These are phyloP conservation scores for Manis pentadactyla DNA, from an alignment of 2,797 vertebrate species.

Conservation along the genomic window DNA sequence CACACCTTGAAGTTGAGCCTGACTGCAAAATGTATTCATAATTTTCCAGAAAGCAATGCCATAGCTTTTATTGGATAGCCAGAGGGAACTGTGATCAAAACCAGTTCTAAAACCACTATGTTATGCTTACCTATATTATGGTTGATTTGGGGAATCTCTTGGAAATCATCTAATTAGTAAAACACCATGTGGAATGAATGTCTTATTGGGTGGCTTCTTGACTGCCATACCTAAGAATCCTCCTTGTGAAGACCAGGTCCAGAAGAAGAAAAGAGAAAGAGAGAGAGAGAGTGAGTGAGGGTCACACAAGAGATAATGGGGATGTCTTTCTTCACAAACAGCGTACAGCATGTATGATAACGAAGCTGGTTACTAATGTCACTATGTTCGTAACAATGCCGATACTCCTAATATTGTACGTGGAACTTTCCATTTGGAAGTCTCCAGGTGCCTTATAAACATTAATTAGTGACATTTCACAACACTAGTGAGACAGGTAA, in stretches of 20 bases:
- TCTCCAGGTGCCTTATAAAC: constrained; percentile 69
- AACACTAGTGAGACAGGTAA: constrained; percentile 39
- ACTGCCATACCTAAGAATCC: not conserved
- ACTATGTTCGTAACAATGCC: constrained; percentile 59
- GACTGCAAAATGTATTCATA: not conserved
- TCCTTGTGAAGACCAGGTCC: not conserved
- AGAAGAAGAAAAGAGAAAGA: not conserved
- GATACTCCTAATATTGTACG: constrained; percentile 52
- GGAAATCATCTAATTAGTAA: constrained; percentile 32
- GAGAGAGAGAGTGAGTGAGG: not conserved
- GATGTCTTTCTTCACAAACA: constrained; percentile 21
- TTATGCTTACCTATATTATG: not conserved
- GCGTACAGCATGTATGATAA: not conserved
- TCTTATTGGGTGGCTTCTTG: constrained; percentile 7
- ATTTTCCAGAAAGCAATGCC: not conserved
- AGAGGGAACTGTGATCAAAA: not conserved
- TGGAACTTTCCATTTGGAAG: constrained; percentile 68
- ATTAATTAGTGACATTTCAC: constrained; percentile 70
- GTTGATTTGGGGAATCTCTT: not conserved
- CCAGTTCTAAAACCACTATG: not conserved
- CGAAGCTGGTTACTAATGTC: constrained; percentile 40
- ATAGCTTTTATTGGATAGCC: constrained; percentile 10
- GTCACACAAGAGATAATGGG: not conserved
- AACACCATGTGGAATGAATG: not conserved
- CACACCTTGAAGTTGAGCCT: not conserved